Evolutionary conservation across 1,140 invertebrate species (phyloP), one percentile per base, ranked within the genome.

Genomic region (Teleopsis dalmanni): DNA sequence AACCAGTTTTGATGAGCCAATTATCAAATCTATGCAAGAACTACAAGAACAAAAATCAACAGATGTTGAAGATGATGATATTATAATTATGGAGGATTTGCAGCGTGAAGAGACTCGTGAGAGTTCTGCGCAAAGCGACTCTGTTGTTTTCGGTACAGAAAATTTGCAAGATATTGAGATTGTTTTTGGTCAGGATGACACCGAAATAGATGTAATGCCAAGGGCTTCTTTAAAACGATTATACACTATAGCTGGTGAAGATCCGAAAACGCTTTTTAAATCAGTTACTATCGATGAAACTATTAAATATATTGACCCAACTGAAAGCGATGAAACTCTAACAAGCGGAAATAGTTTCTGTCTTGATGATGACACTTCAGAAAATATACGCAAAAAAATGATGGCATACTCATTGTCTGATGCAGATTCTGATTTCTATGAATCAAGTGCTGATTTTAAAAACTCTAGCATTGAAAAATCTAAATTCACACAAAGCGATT

Each of bases 321-420:
- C n/a, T 5, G 8, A n/a, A 23, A 23, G 8, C 3, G 33, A 47
- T 16, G 47, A 34, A n/a, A 35, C 43, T 22, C n/a, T 21, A 19
- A 19, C n/a, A 42, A 52, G 27, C 21, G 43, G 43, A 11, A 56
- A 25, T 22, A 66, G 64, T 29, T 62, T 66, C 14, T 60, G 38
- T 21, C 48, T 67, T 27, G 64, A 66, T 16, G 63, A 66, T 40
- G 64, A 62, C 29, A 65, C 56, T 1, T 61, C 64, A 0, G 66
- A 65, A 36, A 62, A 65, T 22, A 70, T 70, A 18, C 57, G 64
- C 0, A 56, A 60, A 27, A 69, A 70, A 48, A 70, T 70, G 36
- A 53, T 70, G 55, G 66, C 66, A 0, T 70, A 64, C 37, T 70
- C 67, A 0, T 10, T 70, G 3, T 67, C 66, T 0, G 65, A 70